These are phyloP conservation scores for Scatophagus argus DNA, from an alignment of 2,113 vertebrate genomes.

Conservation along the genomic window DNA sequence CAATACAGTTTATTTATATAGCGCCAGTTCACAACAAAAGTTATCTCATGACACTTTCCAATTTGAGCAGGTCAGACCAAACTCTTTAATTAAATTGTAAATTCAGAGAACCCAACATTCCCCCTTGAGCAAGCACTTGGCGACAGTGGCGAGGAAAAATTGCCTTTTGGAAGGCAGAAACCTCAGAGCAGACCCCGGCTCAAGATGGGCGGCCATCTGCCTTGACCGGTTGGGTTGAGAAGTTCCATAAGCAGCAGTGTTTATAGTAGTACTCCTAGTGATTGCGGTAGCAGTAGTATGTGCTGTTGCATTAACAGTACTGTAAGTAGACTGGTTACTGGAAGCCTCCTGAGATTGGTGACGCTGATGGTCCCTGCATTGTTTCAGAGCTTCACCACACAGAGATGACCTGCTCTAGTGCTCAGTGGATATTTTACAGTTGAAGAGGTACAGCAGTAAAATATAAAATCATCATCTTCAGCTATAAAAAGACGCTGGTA, in stretches of 20 bases:
- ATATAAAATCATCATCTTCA: constrained; percentile 59
- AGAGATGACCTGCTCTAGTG: constrained; percentile 14
- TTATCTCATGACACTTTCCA: too few species aligned
- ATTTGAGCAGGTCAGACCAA: too few species aligned
- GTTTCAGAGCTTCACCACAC: constrained; percentile 43
- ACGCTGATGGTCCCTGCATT: constrained; percentile 35
- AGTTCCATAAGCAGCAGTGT: background rate
- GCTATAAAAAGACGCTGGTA: constrained; percentile 51
- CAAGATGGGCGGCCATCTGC: too few species aligned
- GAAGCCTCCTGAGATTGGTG: constrained; percentile 4
- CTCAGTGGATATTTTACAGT: constrained; percentile 29
- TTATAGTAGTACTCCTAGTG: background rate
- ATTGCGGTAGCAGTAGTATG: background rate
- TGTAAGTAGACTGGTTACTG: background rate
- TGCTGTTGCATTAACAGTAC: background rate
- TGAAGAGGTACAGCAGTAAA: constrained; percentile 30
- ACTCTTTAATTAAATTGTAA: too few species aligned
- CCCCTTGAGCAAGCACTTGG: too few species aligned
- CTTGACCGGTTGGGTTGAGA: too few species aligned
- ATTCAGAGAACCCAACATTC: too few species aligned
- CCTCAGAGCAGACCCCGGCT: too few species aligned
- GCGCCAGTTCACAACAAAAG: too few species aligned
- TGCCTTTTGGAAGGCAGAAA: too few species aligned
- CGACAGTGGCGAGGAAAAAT: too few species aligned
- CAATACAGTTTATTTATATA: too few species aligned